These are phyloP conservation scores for Diglossa brunneiventris DNA, from an alignment of 2,113 vertebrate genomes.

Conservation along the genomic window DNA sequence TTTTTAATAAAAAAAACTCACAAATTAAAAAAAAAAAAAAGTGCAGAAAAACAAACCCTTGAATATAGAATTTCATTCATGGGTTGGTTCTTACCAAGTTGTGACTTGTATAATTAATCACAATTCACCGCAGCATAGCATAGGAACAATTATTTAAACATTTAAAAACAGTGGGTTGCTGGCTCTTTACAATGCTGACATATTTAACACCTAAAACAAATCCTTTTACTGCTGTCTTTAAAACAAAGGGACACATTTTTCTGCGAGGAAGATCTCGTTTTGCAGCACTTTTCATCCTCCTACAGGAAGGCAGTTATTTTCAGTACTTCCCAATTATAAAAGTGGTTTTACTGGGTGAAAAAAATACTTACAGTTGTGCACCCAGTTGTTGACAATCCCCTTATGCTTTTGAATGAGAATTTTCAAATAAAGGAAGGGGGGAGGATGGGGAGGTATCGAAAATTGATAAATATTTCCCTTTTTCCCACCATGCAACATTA, in stretches of 20 bases:
- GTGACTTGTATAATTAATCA: neutral
- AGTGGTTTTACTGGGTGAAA: neutral
- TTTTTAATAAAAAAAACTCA: neutral
- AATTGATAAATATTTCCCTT: neutral
- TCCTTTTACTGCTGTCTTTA: conserved; percentile 33
- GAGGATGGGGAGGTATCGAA: neutral
- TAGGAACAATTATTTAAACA: conserved; percentile 22
- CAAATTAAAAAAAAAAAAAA: neutral
- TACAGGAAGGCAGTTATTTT: neutral
- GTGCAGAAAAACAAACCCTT: neutral
- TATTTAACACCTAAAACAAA: conserved; percentile 51
- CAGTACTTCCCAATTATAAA: neutral
- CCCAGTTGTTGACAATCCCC: neutral
- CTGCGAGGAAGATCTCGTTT: neutral
- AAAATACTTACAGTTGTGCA: neutral
- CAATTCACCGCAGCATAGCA: neutral
- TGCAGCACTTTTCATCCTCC: neutral
- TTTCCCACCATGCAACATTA: neutral
- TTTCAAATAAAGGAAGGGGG: neutral
- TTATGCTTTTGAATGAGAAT: rapidly evolving
- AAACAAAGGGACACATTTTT: conserved; percentile 36
- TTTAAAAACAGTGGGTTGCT: conserved; percentile 16
- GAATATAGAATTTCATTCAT: neutral
- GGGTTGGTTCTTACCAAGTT: neutral
- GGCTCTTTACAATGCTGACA: conserved; percentile 20